These are phyloP conservation scores for Tringa solitaria DNA, from an alignment of 2,113 vertebrate species.

Conservation along the genomic window DNA sequence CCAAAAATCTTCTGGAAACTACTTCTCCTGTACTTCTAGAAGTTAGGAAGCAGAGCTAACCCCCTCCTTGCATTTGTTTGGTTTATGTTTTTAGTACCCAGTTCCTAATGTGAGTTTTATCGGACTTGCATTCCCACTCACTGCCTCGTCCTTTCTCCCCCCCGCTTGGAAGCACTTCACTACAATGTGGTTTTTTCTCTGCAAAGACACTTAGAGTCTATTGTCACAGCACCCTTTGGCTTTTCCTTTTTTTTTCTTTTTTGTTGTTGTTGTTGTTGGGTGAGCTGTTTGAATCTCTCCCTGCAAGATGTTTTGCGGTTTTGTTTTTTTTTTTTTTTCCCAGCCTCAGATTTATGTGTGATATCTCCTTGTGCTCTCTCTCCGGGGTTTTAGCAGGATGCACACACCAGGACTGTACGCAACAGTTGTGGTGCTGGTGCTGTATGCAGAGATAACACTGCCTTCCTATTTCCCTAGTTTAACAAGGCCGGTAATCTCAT, in stretches of 20 bases:
- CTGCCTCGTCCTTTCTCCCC: neutral
- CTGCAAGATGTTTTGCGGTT: neutral
- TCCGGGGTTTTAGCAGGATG: neutral
- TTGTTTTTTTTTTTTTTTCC: neutral
- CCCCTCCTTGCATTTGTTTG: neutral
- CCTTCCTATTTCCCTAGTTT: conserved; percentile 14
- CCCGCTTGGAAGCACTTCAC: neutral
- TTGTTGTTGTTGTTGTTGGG: neutral
- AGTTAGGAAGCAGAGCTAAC: neutral
- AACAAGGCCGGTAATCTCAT: conserved; percentile 41
- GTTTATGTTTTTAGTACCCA: neutral
- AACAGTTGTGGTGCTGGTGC: neutral
- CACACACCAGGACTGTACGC: neutral
- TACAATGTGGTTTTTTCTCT: neutral
- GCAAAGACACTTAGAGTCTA: neutral
- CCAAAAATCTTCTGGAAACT: neutral
- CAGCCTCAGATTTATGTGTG: neutral
- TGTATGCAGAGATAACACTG: neutral
- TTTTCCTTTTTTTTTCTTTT: neutral
- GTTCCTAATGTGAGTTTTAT: neutral
- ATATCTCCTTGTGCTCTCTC: neutral
- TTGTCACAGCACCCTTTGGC: neutral
- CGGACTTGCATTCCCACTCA: neutral
- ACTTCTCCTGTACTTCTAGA: neutral
- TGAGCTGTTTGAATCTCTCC: neutral